Conservation (phyloP, 2,113 vertebrate genomes). For the Clinocottus analis region DNA sequence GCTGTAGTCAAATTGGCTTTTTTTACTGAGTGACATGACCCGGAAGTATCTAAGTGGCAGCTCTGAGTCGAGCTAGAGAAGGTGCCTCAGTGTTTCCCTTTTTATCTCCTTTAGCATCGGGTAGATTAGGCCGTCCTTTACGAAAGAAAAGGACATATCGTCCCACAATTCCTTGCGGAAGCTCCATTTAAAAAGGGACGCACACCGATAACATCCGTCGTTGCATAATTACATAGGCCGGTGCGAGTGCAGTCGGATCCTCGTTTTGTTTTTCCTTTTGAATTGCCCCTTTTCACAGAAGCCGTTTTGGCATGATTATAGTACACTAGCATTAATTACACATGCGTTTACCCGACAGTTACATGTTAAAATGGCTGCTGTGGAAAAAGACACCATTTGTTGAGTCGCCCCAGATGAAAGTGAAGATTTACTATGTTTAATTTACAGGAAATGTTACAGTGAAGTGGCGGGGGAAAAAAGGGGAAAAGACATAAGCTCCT, state of each 20-base stretch:
- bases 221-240: background rate
- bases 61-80: background rate
- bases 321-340: background rate
- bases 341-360: background rate
- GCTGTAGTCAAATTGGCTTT: background rate
- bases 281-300: background rate
- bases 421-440: background rate
- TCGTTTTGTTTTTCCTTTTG: background rate
- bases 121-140: background rate
- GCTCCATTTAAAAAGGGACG: background rate
- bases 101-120: background rate
- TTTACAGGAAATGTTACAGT: background rate
- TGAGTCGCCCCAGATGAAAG: background rate
- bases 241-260: background rate
- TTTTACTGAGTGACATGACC: conserved; percentile 1
- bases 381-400: background rate
- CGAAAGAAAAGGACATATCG: background rate
- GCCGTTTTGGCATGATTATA: background rate
- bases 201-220: background rate
- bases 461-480: too few species aligned
- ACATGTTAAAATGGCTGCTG: background rate
- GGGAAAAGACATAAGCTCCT: background rate
- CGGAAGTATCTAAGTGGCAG: background rate
- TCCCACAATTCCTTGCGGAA: background rate
- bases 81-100: background rate